Conservation (phyloP, 2,797 vertebrate species). For the Oreochromis mossambicus region DNA sequence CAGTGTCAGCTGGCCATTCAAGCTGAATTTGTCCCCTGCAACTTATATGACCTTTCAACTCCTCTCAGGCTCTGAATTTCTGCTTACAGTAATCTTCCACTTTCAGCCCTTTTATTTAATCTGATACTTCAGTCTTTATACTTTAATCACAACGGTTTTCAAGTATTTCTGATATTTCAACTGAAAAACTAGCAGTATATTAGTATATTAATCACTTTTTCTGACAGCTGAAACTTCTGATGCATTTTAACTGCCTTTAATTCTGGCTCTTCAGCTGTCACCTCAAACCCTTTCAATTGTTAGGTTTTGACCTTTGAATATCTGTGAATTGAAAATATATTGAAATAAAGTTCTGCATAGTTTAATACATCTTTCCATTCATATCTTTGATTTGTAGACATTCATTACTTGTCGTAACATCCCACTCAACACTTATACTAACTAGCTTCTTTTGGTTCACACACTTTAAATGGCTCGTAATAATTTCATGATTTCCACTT, state of each 20-base stretch:
- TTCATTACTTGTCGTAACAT: background rate
- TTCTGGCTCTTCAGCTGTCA: background rate
- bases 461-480: fast-evolving
- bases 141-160: fast-evolving
- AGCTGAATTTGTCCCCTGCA: background rate
- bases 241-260: background rate
- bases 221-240: fast-evolving
- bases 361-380: background rate
- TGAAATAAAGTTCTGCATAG: background rate
- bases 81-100: background rate
- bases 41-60: background rate
- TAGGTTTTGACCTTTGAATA: background rate
- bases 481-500: background rate
- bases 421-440: background rate
- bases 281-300: background rate
- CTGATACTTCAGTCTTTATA: background rate
- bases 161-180: background rate
- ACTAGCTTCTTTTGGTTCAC: background rate
- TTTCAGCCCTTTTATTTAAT: background rate
- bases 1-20: background rate
- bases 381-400: background rate
- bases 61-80: background rate
- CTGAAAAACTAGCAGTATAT: background rate
- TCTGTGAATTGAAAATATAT: background rate
- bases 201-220: fast-evolving